Base-by-base conservation (phyloP, 2,797 vertebrate species). In the Carapus acus region DNA sequence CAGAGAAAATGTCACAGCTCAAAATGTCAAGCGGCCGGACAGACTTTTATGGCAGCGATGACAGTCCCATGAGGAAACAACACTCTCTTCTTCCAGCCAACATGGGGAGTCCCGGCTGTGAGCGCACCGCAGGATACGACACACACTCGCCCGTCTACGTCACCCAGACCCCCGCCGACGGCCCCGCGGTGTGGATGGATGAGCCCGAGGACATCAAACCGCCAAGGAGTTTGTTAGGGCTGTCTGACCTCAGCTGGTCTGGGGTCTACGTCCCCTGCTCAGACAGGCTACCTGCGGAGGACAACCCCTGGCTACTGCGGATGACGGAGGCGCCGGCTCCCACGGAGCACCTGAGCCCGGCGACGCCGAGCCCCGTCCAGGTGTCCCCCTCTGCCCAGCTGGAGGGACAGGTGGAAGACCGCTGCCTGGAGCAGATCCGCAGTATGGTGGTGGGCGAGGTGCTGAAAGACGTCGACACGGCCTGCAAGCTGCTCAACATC, bases 401-500 rank as follows among this genome's bases (percentile, higher is more conserved):
- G 59, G 90, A 91, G 59, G 84, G 86, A 20, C 88, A 89, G 9
- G 77, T 88, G 71, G 93, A 94, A 78, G 93, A 95, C 58, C 85
- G 90, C 62, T 93, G 91, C 0, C 79, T 97, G 79, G 94, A 98
- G 83, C 93, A 97, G 82, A 91, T 96, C 55, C 94, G 95, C 79
- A 91, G 88, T 62, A 90, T 96, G 90, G 94, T 98, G 76, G 89
- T 96, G 73, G 92, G 91, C 0, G 94, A 98, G 56, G 94, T 98
- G 66, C 86, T 97, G 46, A 97, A 94, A 83, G 94, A 98, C 64
- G 91, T 98, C n/a, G 91, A 94, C 81, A 96, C 91, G 0, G 93
- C 94, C 20, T 98, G 94, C 80, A 96, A 94, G 76, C 88, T 97
- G 51, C 92, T 98, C 71, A 96, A 93, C 86, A 98, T 98, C 54